phyloP scores from a whole-genome alignment of 2,113 vertebrate species.

The Nettapus auritus region DNA sequence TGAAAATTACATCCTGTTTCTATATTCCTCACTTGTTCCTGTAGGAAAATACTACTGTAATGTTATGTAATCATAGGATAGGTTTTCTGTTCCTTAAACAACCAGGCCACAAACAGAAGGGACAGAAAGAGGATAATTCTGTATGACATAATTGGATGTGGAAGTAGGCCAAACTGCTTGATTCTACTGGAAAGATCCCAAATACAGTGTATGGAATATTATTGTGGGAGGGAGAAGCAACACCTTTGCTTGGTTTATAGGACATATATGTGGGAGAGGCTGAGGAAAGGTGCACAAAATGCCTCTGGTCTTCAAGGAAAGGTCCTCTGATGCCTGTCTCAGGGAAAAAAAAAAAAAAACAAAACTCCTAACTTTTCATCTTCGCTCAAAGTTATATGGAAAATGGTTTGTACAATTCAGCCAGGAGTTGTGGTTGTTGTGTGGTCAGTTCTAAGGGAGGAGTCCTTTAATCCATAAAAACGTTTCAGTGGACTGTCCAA shows the following conservation, averaged over 20 bases:
- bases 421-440: not conserved
- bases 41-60: not conserved
- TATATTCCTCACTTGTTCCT: not conserved
- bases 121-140: constrained; percentile 26
- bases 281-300: not conserved
- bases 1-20: not conserved
- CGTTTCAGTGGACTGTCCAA: not conserved
- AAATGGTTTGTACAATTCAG: not conserved
- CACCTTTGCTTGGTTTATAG: not conserved
- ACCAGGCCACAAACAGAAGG: constrained; percentile 4
- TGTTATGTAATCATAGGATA: not conserved
- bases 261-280: not conserved
- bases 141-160: not conserved
- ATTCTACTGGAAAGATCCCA: constrained; percentile 7
- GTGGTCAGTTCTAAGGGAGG: not conserved
- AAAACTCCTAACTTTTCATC: not conserved
- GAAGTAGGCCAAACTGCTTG: not conserved
- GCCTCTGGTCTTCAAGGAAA: not conserved
- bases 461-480: not conserved
- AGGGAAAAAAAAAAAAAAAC: not conserved
- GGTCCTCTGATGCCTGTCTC: not conserved
- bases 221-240: not conserved
- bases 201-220: not conserved
- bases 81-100: constrained; percentile 11
- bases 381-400: not conserved